Percentiles rank a stretch among this genome's conserved stretches.
These are phyloP conservation scores for Nesospiza acunhae DNA, from an alignment of 2,113 vertebrate genomes.

Conservation along the genomic window DNA sequence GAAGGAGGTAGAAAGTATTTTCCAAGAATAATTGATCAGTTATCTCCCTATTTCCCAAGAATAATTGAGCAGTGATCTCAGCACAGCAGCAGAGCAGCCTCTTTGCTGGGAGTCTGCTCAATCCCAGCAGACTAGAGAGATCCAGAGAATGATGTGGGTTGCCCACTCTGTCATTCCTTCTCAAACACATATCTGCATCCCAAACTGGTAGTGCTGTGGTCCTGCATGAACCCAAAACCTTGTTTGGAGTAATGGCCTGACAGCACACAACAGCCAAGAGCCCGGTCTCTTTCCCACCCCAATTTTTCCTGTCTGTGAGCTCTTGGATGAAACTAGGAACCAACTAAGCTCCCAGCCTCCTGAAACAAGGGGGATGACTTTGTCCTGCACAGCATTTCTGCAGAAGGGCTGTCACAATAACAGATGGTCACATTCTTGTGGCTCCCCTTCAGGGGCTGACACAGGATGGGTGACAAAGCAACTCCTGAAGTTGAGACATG, in stretches of 20 bases:
- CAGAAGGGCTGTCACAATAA: not conserved
- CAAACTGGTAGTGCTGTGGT: not conserved
- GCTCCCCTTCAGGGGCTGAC: not conserved
- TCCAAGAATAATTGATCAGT: not conserved
- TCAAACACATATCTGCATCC: not conserved
- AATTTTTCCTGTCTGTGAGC: not conserved
- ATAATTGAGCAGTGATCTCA: not conserved
- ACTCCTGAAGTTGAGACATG: not conserved
- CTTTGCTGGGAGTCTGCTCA: not conserved
- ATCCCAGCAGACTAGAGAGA: not conserved
- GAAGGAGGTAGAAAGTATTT: not conserved
- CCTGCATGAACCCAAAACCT: not conserved
- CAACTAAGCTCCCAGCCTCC: not conserved
- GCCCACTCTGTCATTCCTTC: not conserved
- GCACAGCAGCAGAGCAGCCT: not conserved
- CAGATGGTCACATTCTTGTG: not conserved
- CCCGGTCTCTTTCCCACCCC: not conserved
- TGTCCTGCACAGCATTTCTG: not conserved
- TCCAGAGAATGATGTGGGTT: not conserved
- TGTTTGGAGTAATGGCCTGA: too few species aligned
- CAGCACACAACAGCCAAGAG: not conserved
- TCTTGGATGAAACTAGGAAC: not conserved
- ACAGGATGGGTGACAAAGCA: not conserved
- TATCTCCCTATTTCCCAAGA: not conserved
- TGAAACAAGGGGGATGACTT: not conserved